Conservation (phyloP, 2,113 vertebrate genomes). For the Hipposideros armiger region DNA sequence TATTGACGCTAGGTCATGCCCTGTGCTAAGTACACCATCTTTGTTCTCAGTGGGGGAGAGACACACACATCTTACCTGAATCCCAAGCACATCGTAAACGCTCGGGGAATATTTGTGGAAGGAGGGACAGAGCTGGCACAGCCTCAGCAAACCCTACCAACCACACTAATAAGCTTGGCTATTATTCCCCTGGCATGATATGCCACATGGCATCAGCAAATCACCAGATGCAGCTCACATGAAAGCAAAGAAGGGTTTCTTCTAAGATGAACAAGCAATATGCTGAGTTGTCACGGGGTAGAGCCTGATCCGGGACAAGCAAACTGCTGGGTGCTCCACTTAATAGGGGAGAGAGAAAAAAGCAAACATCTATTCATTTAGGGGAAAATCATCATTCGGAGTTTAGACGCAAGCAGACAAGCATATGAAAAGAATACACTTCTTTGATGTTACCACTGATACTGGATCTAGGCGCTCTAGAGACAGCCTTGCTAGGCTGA, state of each 20-base stretch:
- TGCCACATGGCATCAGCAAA: neutral
- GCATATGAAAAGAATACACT: slow-evolving; percentile 79
- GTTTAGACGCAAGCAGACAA: slow-evolving; percentile 82
- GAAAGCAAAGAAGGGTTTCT: slow-evolving; percentile 68
- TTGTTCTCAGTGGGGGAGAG: neutral
- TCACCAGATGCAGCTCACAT: neutral
- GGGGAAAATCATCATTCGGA: slow-evolving; percentile 79
- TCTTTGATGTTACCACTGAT: slow-evolving; percentile 84
- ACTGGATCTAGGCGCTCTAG: slow-evolving; percentile 48
- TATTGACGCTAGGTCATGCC: neutral
- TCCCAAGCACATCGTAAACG: neutral
- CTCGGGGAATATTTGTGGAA: neutral
- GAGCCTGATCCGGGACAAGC: slow-evolving; percentile 57
- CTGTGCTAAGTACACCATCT: rapidly evolving
- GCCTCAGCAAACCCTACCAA: neutral
- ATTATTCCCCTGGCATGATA: rapidly evolving
- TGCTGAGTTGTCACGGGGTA: slow-evolving; percentile 33
- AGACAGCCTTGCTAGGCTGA: slow-evolving; percentile 55
- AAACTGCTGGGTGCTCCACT: slow-evolving; percentile 52
- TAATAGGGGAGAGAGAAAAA: slow-evolving; percentile 3
- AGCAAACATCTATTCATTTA: slow-evolving; percentile 77
- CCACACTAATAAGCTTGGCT: neutral
- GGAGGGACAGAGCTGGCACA: neutral
- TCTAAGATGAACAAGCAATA: slow-evolving; percentile 42
- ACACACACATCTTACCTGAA: rapidly evolving